These are phyloP conservation scores for Drosophila setifemur DNA, from an alignment of 1,140 invertebrate species.

Conservation along the genomic window DNA sequence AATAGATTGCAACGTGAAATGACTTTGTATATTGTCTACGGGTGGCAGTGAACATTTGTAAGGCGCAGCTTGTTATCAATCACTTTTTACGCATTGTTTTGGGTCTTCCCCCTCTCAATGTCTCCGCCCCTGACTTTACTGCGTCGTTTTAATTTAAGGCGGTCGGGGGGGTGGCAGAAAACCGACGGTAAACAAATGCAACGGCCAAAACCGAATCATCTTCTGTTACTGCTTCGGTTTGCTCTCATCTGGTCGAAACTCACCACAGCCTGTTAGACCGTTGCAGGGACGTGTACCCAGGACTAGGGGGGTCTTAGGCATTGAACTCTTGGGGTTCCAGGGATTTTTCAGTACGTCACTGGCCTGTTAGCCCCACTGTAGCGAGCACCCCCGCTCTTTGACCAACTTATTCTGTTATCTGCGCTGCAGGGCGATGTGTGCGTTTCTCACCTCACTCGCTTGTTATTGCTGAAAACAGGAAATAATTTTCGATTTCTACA, in stretches of 20 bases:
- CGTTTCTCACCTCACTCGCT: conserved; percentile 14
- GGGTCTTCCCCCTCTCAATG: conserved; percentile 15
- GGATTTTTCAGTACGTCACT: background rate
- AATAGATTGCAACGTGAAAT: too few relatives aligned
- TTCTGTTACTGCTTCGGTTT: too few relatives aligned
- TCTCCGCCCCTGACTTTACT: conserved; percentile 4
- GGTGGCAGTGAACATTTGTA: conserved; percentile 22
- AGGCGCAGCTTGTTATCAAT: conserved; percentile 42
- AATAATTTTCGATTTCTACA: conserved; percentile 63
- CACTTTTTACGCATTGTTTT: conserved; percentile 39
- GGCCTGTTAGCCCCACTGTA: background rate
- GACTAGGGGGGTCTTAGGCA: too few relatives aligned
- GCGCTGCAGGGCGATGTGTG: conserved; percentile 1
- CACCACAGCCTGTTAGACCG: conserved; percentile 19
- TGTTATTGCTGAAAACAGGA: conserved; percentile 54
- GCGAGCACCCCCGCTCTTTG: background rate
- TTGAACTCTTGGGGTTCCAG: too few relatives aligned
- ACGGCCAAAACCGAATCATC: conserved; percentile 14
- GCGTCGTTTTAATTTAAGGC: conserved; percentile 12
- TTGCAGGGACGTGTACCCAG: background rate
- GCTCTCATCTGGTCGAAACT: background rate
- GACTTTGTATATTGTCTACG: too few relatives aligned
- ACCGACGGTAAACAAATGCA: conserved; percentile 39
- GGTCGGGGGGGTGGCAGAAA: conserved; percentile 17
- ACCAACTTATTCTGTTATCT: conserved; percentile 27